Conservation (phyloP, 2,113 vertebrate genomes). For the Strigops habroptila region DNA sequence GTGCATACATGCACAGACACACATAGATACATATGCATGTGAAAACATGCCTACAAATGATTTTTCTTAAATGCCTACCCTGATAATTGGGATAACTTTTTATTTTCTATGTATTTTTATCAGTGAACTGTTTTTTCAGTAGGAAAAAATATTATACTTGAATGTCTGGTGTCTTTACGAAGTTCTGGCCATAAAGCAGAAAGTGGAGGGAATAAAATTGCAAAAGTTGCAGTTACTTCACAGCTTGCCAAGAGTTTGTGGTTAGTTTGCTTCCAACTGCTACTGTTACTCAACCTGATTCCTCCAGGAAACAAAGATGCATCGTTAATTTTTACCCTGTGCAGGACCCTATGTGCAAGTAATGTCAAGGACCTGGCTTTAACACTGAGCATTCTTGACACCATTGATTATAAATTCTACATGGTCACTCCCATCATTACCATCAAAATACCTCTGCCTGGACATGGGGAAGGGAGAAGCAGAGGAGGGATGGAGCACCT, state of each 20-base stretch:
- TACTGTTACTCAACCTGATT: conserved; percentile 1
- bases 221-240: conserved; percentile 20
- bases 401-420: not conserved
- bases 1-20: not conserved
- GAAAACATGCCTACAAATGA: not conserved
- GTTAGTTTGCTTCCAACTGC: not conserved
- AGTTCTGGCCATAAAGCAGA: not conserved
- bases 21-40: not conserved
- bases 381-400: rapidly evolving
- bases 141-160: not conserved
- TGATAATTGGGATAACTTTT: not conserved
- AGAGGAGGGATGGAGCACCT: not conserved
- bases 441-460: not conserved
- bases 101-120: not conserved
- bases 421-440: rapidly evolving
- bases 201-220: not conserved
- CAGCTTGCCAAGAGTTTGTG: not conserved
- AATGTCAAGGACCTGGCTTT: not conserved
- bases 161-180: not conserved
- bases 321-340: not conserved
- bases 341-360: not conserved
- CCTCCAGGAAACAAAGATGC: not conserved
- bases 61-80: not conserved
- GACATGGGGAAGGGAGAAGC: not conserved
- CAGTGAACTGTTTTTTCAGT: not conserved